phyloP scores from a whole-genome alignment of 2,888 invertebrate genomes.

The Tinea trinotella region DNA sequence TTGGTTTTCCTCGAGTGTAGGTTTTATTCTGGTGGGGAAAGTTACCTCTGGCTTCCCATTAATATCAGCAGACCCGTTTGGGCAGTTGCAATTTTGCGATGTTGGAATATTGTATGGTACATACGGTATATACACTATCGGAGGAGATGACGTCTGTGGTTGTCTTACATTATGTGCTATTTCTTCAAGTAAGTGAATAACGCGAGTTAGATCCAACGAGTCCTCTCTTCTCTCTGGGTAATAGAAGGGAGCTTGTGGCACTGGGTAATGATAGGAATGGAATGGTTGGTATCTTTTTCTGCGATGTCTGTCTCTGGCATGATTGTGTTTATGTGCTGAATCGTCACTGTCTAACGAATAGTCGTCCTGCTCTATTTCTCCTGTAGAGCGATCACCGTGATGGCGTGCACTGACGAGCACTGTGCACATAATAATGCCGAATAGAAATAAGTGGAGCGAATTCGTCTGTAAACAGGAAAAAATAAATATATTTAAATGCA shows the following conservation, averaged over 20 bases:
- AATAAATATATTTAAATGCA: neutral
- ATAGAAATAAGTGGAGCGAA: constrained; percentile 29
- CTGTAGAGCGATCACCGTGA: constrained; percentile 31
- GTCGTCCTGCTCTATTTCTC: constrained; percentile 24
- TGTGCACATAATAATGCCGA: constrained; percentile 35
- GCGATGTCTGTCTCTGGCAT: constrained; percentile 34
- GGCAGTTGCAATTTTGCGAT: constrained; percentile 31
- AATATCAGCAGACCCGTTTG: neutral
- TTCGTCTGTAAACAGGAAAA: constrained; percentile 40
- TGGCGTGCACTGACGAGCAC: constrained; percentile 36
- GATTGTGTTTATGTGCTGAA: constrained; percentile 22
- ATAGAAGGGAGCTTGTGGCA: constrained; percentile 30
- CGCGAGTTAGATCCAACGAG: constrained; percentile 38
- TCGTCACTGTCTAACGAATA: constrained; percentile 1
- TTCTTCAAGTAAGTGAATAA: constrained; percentile 45
- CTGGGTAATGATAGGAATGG: constrained; percentile 41
- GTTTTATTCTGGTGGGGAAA: constrained; percentile 16
- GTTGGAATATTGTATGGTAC: constrained; percentile 30
- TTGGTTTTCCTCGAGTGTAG: constrained; percentile 23
- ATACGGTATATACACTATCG: constrained; percentile 50
- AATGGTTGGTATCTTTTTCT: constrained; percentile 40
- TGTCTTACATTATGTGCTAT: constrained; percentile 36
- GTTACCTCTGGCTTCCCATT: constrained; percentile 5
- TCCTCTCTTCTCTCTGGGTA: constrained; percentile 39
- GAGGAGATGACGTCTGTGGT: constrained; percentile 36